phyloP scores from a whole-genome alignment of 2,113 vertebrate species.

The Plectropomus leopardus region DNA sequence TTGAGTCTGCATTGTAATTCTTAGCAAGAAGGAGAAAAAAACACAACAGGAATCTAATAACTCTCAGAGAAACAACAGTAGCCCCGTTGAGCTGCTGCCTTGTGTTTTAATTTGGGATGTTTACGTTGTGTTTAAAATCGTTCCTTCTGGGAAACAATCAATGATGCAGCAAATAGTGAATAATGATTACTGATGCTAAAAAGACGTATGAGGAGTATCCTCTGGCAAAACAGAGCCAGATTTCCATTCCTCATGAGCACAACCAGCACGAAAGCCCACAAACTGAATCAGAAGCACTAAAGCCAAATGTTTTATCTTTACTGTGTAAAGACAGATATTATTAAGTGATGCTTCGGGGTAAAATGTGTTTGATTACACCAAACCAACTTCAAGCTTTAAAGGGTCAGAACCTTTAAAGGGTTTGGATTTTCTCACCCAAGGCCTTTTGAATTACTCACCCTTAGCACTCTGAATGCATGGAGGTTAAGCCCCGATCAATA shows the following conservation, averaged over 20 bases:
- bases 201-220: not conserved
- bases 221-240: not conserved
- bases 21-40: not conserved
- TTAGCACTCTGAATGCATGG: conserved; percentile 21
- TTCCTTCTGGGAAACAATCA: conserved; percentile 20
- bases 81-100: conserved; percentile 6
- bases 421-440: conserved; percentile 22
- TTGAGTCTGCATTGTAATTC: conserved; percentile 12
- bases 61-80: not conserved
- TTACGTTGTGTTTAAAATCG: conserved; percentile 5
- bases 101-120: conserved; percentile 27
- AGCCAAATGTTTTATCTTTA: not conserved
- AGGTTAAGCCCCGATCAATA: conserved; percentile 53
- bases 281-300: not conserved
- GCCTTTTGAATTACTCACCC: conserved; percentile 40
- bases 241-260: not conserved
- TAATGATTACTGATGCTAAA: conserved; percentile 1
- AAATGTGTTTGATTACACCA: conserved; percentile 8
- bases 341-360: conserved; percentile 10
- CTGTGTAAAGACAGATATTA: not conserved
- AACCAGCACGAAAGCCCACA: not conserved
- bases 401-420: not conserved
- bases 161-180: conserved; percentile 12
- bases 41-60: conserved; percentile 14
- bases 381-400: conserved; percentile 11